phyloP scores from a whole-genome alignment of 2,797 vertebrate genomes.

The Pyrocephalus nanus region DNA sequence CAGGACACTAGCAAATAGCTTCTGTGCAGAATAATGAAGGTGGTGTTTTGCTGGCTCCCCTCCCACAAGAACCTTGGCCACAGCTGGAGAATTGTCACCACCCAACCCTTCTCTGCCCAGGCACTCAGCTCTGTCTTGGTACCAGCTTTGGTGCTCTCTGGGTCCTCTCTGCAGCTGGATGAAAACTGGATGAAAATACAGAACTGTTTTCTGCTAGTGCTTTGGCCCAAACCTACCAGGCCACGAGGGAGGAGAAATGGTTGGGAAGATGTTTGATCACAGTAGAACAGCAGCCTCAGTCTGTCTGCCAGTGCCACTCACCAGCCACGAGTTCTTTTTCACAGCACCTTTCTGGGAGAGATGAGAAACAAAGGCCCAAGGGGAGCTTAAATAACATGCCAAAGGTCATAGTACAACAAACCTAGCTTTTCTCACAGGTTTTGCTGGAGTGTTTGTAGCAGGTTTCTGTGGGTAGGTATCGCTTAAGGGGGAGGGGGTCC shows the following conservation, averaged over 20 bases:
- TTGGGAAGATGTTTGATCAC: background rate
- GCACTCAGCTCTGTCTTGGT: fast-evolving
- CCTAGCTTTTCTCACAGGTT: background rate
- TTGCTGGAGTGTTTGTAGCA: background rate
- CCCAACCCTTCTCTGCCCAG: background rate
- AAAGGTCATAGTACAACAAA: background rate
- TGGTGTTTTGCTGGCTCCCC: background rate
- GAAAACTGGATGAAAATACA: background rate
- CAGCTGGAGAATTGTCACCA: background rate
- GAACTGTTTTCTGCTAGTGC: background rate
- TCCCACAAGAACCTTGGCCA: fast-evolving
- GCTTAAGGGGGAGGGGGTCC: too few relatives aligned
- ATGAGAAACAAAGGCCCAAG: background rate
- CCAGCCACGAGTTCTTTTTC: fast-evolving
- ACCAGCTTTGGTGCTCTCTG: background rate
- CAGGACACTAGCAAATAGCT: background rate
- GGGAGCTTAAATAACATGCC: background rate
- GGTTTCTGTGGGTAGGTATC: too few relatives aligned
- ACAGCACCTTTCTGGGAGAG: background rate
- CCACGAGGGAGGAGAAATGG: fast-evolving
- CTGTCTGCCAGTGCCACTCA: background rate
- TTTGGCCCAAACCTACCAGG: background rate
- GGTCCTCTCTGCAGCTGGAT: fast-evolving
- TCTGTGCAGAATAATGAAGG: background rate
- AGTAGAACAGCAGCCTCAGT: background rate